These are phyloP conservation scores for Mustelus asterias DNA, from an alignment of 2,113 vertebrate species.

Conservation along the genomic window DNA sequence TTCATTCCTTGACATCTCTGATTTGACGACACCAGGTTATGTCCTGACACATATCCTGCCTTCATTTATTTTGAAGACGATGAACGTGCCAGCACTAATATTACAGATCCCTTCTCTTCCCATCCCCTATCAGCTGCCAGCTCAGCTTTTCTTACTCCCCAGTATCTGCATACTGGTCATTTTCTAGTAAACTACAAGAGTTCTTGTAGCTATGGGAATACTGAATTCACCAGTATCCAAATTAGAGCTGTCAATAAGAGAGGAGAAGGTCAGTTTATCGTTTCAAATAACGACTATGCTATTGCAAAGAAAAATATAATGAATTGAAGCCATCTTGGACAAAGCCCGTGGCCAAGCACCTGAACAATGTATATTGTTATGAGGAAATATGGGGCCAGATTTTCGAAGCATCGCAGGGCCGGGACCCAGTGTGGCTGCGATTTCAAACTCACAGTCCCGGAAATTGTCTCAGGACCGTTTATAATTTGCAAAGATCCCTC, in stretches of 20 bases:
- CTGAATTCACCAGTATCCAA: not conserved
- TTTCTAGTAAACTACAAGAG: not conserved
- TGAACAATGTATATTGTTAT: not conserved
- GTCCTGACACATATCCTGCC: not conserved
- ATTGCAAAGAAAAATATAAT: not conserved
- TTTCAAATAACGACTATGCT: not conserved
- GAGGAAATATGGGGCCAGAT: not conserved
- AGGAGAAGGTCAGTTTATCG: not conserved
- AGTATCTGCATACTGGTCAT: not conserved
- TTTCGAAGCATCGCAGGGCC: too few species aligned
- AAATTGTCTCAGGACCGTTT: too few species aligned
- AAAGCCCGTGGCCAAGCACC: not conserved
- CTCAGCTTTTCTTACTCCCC: not conserved
- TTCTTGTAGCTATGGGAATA: not conserved
- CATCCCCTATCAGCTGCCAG: not conserved
- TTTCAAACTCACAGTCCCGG: too few species aligned
- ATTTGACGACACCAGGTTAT: not conserved
- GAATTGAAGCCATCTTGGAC: not conserved
- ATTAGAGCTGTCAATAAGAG: not conserved
- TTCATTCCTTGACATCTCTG: not conserved
- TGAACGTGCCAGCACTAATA: not conserved
- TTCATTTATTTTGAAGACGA: not conserved
- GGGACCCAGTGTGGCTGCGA: too few species aligned
- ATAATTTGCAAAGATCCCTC: too few species aligned
- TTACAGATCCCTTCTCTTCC: not conserved